Conservation (phyloP, 2,797 vertebrate species). For the Sciaenops ocellatus region DNA sequence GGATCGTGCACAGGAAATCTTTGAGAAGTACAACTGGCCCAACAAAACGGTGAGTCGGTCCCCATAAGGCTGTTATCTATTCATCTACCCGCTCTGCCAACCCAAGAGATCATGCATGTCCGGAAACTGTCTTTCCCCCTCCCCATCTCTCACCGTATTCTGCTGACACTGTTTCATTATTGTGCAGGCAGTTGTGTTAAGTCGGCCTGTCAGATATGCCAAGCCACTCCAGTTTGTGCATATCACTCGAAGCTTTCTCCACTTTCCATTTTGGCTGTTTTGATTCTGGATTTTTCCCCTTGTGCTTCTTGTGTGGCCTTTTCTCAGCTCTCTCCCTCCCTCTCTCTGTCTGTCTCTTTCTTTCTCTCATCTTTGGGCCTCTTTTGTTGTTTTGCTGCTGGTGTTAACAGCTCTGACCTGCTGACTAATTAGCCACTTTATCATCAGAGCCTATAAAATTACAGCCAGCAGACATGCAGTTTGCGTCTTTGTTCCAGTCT, state of each 20-base stretch:
- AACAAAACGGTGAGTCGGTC: conserved; percentile 93
- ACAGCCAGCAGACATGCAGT: conserved; percentile 56
- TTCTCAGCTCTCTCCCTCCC: conserved; percentile 15
- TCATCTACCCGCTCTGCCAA: conserved; percentile 40
- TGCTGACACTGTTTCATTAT: conserved; percentile 55
- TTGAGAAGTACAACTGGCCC: conserved; percentile 99
- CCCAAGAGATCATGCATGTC: conserved; percentile 44
- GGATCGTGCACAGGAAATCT: conserved; percentile 97
- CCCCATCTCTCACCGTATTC: conserved; percentile 17
- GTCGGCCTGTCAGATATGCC: conserved; percentile 53
- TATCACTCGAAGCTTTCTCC: conserved; percentile 45
- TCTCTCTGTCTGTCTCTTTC: conserved; percentile 26
- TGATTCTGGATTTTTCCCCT: conserved; percentile 30
- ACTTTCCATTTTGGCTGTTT: conserved; percentile 43
- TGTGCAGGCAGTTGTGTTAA: conserved; percentile 41
- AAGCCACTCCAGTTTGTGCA: conserved; percentile 59
- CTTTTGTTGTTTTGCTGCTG: conserved; percentile 63
- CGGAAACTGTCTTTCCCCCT: conserved; percentile 26
- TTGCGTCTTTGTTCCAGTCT: conserved; percentile 43
- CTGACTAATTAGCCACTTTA: conserved; percentile 81
- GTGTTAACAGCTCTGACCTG: conserved; percentile 80
- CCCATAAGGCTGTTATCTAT: conserved; percentile 38
- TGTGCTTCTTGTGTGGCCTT: conserved; percentile 44
- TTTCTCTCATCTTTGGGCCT: conserved; percentile 39
- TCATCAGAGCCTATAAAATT: conserved; percentile 72